Conservation (phyloP, 2,113 vertebrate species). For the Carettochelys insculpta region DNA sequence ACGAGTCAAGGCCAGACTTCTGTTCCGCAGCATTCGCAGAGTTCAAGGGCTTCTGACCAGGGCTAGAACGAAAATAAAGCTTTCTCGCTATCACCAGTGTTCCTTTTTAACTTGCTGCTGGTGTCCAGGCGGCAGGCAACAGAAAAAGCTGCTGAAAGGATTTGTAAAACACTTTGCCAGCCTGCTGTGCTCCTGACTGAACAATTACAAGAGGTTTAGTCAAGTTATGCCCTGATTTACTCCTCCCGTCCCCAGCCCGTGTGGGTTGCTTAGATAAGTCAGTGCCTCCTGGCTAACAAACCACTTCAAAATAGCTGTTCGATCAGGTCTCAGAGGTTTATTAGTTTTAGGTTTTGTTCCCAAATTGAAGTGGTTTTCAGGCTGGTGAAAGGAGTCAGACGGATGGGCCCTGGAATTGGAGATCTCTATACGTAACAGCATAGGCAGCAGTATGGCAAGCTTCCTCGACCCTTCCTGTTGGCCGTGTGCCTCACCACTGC, state of each 20-base stretch:
- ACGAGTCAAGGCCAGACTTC: not conserved
- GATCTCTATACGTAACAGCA: not conserved
- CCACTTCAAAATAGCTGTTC: not conserved
- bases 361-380: not conserved
- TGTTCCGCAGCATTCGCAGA: accelerated
- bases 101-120: conserved; percentile 18
- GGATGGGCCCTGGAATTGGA: not conserved
- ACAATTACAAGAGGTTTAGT: conserved; percentile 11
- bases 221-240: not conserved
- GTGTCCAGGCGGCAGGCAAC: not conserved
- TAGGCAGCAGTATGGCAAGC: not conserved
- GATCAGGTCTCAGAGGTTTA: not conserved
- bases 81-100: not conserved
- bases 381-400: not conserved
- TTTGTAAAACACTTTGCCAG: not conserved
- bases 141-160: not conserved
- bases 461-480: not conserved
- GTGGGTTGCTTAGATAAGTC: conserved; percentile 20
- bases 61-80: not conserved
- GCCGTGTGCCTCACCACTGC: not conserved
- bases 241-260: conserved; percentile 24
- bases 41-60: not conserved
- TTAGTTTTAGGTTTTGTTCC: not conserved
- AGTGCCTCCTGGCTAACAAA: conserved; percentile 40
- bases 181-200: not conserved